These are phyloP conservation scores for Sandelia bainsii DNA, from an alignment of 2,797 vertebrate genomes.

Conservation along the genomic window DNA sequence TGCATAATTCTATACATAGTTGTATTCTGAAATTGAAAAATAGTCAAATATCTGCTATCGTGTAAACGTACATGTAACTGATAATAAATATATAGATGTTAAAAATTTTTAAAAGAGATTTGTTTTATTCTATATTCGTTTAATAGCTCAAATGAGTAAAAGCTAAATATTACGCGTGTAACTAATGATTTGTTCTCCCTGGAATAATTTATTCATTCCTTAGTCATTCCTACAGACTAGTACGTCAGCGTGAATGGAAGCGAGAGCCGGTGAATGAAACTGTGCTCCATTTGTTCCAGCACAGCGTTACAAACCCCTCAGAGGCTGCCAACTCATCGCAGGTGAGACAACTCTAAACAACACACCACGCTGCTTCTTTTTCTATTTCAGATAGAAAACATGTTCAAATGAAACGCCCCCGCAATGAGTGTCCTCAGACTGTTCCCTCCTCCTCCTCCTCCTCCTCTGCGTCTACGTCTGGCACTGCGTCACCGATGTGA, in stretches of 20 bases:
- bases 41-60: too few species aligned
- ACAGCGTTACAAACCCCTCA: not conserved
- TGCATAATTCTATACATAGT: too few species aligned
- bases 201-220: not conserved
- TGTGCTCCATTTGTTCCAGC: too few species aligned
- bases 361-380: not conserved
- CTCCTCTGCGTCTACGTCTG: constrained; percentile 49
- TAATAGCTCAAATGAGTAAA: not conserved
- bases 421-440: constrained; percentile 24
- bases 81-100: not conserved
- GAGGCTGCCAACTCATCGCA: not conserved
- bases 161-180: not conserved
- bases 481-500: constrained; percentile 49
- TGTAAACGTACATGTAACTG: not conserved
- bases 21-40: too few species aligned
- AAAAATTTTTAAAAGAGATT: not conserved
- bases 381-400: constrained; percentile 5
- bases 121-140: not conserved
- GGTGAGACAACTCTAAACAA: not conserved
- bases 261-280: not conserved
- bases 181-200: not conserved
- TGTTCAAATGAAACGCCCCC: constrained; percentile 33
- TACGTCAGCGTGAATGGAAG: not conserved
- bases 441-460: constrained; percentile 10
- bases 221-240: not conserved